These are phyloP conservation scores for Epizoanthus fatuus DNA, from an alignment of 92 coral and sea anemone genomes.

Conservation along the genomic window DNA sequence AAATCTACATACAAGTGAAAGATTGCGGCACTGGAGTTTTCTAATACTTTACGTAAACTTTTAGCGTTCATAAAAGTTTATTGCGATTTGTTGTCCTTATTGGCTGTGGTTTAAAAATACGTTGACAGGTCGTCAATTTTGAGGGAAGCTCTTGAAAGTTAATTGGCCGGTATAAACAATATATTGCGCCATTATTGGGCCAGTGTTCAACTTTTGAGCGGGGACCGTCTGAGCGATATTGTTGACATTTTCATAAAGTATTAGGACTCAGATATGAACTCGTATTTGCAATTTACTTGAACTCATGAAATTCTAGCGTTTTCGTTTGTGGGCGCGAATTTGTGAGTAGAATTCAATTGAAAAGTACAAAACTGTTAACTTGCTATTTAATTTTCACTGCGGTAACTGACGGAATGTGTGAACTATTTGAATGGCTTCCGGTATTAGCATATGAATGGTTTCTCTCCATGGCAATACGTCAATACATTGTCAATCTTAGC, in stretches of 20 bases:
- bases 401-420: constrained; percentile 52
- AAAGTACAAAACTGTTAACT: constrained; percentile 31
- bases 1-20: neutral
- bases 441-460: constrained; percentile 86
- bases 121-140: constrained; percentile 39
- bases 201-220: too few species aligned
- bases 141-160: constrained; percentile 23
- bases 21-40: neutral
- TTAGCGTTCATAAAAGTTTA: constrained; percentile 17
- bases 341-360: constrained; percentile 15
- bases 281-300: neutral
- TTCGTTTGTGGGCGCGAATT: neutral
- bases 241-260: constrained; percentile 28
- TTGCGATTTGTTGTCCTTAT: constrained; percentile 31
- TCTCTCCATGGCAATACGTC: constrained; percentile 86
- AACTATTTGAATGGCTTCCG: constrained; percentile 77
- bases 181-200: neutral
- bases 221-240: neutral
- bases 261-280: constrained; percentile 6
- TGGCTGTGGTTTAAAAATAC: constrained; percentile 12
- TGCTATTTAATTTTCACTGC: constrained; percentile 47
- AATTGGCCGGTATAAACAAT: constrained; percentile 43
- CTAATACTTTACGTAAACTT: constrained; percentile 24
- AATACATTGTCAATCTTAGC: constrained; percentile 74
- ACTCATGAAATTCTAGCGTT: neutral